Evolutionary conservation across 1,140 invertebrate species (phyloP).

Genomic region (Penaeus japonicus): DNA sequence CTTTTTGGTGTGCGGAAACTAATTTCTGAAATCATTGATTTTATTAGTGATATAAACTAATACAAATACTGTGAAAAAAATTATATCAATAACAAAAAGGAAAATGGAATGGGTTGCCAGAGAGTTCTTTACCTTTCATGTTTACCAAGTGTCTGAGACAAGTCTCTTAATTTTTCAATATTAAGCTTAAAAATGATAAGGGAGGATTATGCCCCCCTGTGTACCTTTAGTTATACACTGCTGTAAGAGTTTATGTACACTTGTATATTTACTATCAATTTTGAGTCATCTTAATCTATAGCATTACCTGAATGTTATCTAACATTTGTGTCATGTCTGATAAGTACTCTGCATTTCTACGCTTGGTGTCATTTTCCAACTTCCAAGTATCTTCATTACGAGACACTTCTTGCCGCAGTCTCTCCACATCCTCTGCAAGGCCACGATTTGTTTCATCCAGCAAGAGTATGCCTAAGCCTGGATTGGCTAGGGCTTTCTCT

Average conservation of each 20-base stretch:
- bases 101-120: too few species aligned
- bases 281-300: background rate
- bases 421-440: slow-evolving; percentile 41
- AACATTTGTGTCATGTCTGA: slow-evolving; percentile 45
- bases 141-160: background rate
- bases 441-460: slow-evolving; percentile 25
- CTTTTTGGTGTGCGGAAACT: background rate
- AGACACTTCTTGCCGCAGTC: slow-evolving; percentile 29
- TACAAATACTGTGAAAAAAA: too few species aligned
- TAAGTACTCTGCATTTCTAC: slow-evolving; percentile 11
- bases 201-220: too few species aligned
- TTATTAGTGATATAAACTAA: too few species aligned
- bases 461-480: slow-evolving; percentile 38
- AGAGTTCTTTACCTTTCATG: background rate
- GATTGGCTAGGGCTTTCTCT: slow-evolving; percentile 23
- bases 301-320: slow-evolving; percentile 35
- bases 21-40: background rate
- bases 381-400: background rate
- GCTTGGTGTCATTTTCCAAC: background rate
- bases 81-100: too few species aligned
- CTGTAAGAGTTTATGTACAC: too few species aligned
- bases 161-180: background rate
- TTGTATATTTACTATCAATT: background rate
- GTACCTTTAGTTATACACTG: too few species aligned
- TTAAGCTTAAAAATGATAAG: too few species aligned